Evolutionary conservation across 2,888 invertebrate genomes (phyloP), one percentile per base, ranked within the genome.

Genomic region (Yponomeuta malinellus): DNA sequence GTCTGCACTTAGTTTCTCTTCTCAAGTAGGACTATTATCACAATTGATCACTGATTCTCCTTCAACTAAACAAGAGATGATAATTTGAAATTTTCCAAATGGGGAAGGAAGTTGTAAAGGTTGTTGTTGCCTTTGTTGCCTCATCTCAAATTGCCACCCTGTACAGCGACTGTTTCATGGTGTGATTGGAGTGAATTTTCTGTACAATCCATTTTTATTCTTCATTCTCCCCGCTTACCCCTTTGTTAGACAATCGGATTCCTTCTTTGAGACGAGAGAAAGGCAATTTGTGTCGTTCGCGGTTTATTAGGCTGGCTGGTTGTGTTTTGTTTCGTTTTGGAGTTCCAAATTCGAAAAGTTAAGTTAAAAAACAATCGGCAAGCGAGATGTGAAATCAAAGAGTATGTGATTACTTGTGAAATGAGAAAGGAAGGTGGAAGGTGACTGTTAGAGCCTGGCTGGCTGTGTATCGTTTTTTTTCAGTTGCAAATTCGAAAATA

Each of bases 231-330:
- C 68, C 10, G 48, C 29, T 52, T 69, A 69, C 68, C 68, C 68
- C 68, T 69, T 69, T 69, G 68, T 69, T 29, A 23, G 10, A 33
- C 68, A 59, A 59, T 48, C 48, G 52, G 52, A 69, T 68, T 68
- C 48, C 68, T 31, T 23, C 43, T 68, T 68, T 68, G 68, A 68
- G 68, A 65, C 65, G 65, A 29, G 29, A 29, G 67, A 67, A 31
- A 33, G 67, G 37, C 67, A 67, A 67, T 67, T 67, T 67, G 67
- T 33, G 10, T 64, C 52, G 52, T 59, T 59, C 15, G 52, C 52
- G 52, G 52, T 59, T 15, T 59, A 59, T 59, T 59, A 59, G 52
- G 52, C 52, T 52, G 52, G 52, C 52, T 15, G 52, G 52, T 59
- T 59, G 52, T 15, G 12, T 59, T 59, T 59, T 59, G 15, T 59